Percentiles rank a stretch among this genome's conserved stretches.
Conservation (phyloP, 2,888 invertebrate species). For the Sympetrum striolatum region DNA sequence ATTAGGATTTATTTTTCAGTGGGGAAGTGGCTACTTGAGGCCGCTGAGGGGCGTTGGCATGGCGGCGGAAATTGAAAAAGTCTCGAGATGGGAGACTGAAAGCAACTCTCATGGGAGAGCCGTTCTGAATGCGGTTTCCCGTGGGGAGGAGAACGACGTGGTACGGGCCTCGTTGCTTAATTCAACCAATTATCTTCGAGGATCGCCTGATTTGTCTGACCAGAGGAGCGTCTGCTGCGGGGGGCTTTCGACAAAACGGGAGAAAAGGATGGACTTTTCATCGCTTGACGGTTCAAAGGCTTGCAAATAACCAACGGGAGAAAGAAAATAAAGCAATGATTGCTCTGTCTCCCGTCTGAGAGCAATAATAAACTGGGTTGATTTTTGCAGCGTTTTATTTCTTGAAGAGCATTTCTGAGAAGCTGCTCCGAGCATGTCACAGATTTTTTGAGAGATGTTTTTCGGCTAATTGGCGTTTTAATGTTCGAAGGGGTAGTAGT, state of each 20-base stretch:
- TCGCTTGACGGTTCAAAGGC: too few species aligned
- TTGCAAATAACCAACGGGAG: too few species aligned
- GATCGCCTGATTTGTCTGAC: not conserved
- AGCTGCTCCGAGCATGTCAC: too few species aligned
- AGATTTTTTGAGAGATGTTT: too few species aligned
- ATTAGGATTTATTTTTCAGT: not conserved
- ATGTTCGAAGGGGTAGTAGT: too few species aligned
- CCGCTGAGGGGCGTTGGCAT: not conserved
- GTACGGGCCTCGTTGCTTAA: not conserved
- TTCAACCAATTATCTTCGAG: not conserved
- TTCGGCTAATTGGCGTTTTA: too few species aligned
- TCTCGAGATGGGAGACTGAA: not conserved
- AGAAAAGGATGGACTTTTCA: not conserved
- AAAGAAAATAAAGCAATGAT: too few species aligned
- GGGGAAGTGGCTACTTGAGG: not conserved
- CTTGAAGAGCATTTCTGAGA: too few species aligned
- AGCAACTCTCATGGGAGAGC: not conserved
- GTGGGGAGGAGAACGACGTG: not conserved
- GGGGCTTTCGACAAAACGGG: not conserved
- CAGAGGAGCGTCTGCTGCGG: not conserved
- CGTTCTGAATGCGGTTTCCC: not conserved
- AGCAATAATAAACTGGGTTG: too few species aligned
- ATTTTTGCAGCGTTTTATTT: too few species aligned
- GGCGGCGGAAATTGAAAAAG: not conserved
- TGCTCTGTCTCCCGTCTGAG: too few species aligned